Base-by-base conservation (phyloP, 2,888 invertebrate genomes). In the Liposcelis brunnea region DNA sequence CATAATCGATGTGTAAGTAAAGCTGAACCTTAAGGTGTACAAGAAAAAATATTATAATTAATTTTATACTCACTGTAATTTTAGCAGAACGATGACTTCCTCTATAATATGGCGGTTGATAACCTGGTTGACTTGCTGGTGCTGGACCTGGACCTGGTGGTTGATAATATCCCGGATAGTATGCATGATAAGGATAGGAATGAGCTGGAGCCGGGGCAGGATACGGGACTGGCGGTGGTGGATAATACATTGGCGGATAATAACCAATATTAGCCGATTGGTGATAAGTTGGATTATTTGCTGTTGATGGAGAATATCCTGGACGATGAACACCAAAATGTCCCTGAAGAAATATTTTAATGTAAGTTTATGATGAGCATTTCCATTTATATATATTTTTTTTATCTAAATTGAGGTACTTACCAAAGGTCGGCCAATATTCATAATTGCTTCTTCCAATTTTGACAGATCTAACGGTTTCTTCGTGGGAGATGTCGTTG, bases 181-280 rank as follows among this genome's bases (percentile, higher is more conserved):
- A 18, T 7, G 21, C 38, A 21, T 18, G 21, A 14, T 15, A 35
- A n/a, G 42, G 45, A 21, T 35, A 45, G 12, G 42, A 42, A 42
- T n/a, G 42, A 31, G 26, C 31, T 21, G 14, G 31, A 11, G 11
- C 45, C 26, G 38, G 19, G n/a, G 36, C 38, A n/a, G 38, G 62
- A 65, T 31, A 63, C 66, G 37, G 63, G 62, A 43, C 61, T 60
- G 19, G 53, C 48, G 21, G 46, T 31, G 57, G 66, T 2, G 64
- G 66, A 56, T 66, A 67, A 57, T 61, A 66, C 52, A 66, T 60
- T 55, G 43, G 66, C 57, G 40, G 40, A 18, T 40, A 40, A 21
- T 40, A 40, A 5, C 19, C 19, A 26, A 26, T 26, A 26, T 26
- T 26, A n/a, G 40, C 16, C 6, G 40, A 5, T 21, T 14, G 16